Percentiles rank a stretch among this genome's conserved stretches.
These are phyloP conservation scores for Ibidorhyncha struthersii DNA, from an alignment of 2,113 vertebrate genomes.

Conservation along the genomic window DNA sequence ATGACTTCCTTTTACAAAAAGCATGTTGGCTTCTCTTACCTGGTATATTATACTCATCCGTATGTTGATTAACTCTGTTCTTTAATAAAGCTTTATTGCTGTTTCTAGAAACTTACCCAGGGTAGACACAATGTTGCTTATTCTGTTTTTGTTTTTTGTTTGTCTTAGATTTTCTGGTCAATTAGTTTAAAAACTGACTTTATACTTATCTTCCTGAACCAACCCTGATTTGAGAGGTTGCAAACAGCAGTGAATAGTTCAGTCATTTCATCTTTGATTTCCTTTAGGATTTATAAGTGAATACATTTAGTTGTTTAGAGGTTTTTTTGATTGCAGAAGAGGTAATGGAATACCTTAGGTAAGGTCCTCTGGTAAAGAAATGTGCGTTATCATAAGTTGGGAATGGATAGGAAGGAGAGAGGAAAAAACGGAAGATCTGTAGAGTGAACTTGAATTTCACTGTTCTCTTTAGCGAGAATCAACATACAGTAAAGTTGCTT, in stretches of 20 bases:
- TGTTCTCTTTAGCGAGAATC: not conserved
- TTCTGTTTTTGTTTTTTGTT: not conserved
- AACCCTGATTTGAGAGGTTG: not conserved
- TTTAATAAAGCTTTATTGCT: not conserved
- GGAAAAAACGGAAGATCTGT: rapidly evolving
- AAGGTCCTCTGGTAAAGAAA: not conserved
- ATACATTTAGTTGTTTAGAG: not conserved
- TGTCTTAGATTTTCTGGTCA: not conserved
- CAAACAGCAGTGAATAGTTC: not conserved
- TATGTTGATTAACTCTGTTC: not conserved
- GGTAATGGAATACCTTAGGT: not conserved
- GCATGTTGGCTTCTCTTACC: not conserved
- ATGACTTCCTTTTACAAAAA: not conserved
- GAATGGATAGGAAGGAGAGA: not conserved
- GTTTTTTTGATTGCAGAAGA: not conserved
- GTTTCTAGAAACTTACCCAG: not conserved
- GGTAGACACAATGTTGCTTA: not conserved
- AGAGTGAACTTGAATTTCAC: not conserved
- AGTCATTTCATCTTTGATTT: not conserved
- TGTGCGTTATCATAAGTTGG: not conserved
- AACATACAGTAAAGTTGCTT: not conserved
- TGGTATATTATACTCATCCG: not conserved
- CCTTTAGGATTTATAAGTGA: not conserved
- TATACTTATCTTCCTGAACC: not conserved
- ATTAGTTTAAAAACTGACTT: not conserved